Evolutionary conservation across 2,113 vertebrate genomes (phyloP).

Genomic region (Dolichallabes microphthalmus): DNA sequence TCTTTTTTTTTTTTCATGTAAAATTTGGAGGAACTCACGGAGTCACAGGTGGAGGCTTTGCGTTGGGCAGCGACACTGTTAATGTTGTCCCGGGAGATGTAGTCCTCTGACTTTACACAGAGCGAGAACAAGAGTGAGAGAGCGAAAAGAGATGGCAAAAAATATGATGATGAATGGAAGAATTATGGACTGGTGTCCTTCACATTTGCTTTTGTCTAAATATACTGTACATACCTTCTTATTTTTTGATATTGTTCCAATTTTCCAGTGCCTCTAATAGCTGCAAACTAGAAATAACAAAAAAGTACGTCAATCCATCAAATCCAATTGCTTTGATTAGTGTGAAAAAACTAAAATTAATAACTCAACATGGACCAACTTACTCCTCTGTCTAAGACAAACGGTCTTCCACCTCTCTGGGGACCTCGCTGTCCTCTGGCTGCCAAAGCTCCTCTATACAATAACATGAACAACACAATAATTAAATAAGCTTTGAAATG

Average conservation of each 20-base stretch:
- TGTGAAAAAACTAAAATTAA: background rate
- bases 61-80: constrained; percentile 71
- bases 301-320: background rate
- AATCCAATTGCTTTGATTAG: background rate
- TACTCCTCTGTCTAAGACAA: constrained; percentile 59
- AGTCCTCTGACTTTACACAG: constrained; percentile 60
- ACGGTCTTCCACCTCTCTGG: constrained; percentile 46
- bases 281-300: constrained; percentile 40
- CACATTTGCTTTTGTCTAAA: background rate
- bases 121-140: background rate
- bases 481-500: background rate
- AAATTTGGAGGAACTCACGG: constrained; percentile 58
- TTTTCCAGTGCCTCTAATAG: constrained; percentile 31
- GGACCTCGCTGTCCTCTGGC: constrained; percentile 44
- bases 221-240: constrained; percentile 49
- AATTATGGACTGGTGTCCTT: background rate
- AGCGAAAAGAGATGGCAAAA: background rate
- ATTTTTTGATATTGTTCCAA: constrained; percentile 54
- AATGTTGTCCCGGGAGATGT: constrained; percentile 66
- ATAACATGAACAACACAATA: background rate
- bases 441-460: constrained; percentile 52
- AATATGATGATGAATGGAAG: background rate
- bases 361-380: constrained; percentile 6
- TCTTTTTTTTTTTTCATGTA: background rate
- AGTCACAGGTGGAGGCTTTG: constrained; percentile 53